Base-by-base conservation (phyloP, 1,140 invertebrate genomes). In the Drosophila kohkoa region DNA sequence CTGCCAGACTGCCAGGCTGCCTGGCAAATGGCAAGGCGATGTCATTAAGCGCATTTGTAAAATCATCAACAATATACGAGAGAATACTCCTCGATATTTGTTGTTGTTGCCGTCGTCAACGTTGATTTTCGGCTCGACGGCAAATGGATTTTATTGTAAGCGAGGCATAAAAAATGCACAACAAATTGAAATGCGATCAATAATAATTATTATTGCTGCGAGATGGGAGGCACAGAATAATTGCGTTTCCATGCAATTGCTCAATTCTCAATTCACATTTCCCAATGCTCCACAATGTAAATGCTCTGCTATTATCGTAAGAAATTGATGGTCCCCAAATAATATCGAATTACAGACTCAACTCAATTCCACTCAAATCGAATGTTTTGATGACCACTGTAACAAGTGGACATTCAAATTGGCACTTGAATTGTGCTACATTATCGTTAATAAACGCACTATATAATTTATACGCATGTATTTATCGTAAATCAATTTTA, bases 31-130 rank as follows among this genome's bases (percentile, higher is more conserved):
- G 67, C 73, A 79, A 43, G 54, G 69, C 70, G 49, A 51, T 88
- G 83, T 87, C 83, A 87, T 87, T 87, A 87, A 87, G 83, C 83
- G 85, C 85, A 87, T 87, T 87, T 87, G 83, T 89, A 88, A 87
- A 87, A 87, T 87, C 85, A 87, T 87, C 83, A 88, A 81, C 85
- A 81, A 82, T 63, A 63, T 63, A 51, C 46, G n/a, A 20, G n/a
- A 66, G 15, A 59, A 59, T 13, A 16, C 55, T 28, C 64, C 48
- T 66, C 65, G 57, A 32, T 70, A 67, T 82, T 76, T 38, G 32
- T 13, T 28, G 20, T n/a, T 30, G 55, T 1, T 2, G 49, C 1
- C 30, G 45, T 16, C 45, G 58, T 20, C 20, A 63, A 25, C 45
- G 62, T 32, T 15, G 58, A 57, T 70, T 51, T 65, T 68, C 70